Conservation (phyloP, 2,113 vertebrate genomes). For the Tetrao urogallus region DNA sequence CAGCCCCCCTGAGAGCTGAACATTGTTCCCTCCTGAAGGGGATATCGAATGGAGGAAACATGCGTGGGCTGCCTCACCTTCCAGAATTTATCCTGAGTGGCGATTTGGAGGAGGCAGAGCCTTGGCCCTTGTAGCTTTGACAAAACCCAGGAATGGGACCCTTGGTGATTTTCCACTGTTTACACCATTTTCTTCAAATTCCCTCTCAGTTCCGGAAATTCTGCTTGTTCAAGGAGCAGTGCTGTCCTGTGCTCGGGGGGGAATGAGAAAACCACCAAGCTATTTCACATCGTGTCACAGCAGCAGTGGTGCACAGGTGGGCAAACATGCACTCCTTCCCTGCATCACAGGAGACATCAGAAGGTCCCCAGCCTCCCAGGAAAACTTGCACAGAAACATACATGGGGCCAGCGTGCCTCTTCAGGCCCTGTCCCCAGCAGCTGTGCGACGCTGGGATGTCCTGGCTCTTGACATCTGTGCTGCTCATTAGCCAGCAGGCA, state of each 20-base stretch:
- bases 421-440: fast-evolving
- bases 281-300: background rate
- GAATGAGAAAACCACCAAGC: background rate
- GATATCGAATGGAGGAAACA: slow-evolving; percentile 51
- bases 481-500: background rate
- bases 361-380: fast-evolving
- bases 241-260: background rate
- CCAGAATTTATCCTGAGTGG: background rate
- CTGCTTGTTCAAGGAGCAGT: background rate
- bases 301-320: fast-evolving
- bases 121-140: background rate
- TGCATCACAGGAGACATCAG: fast-evolving
- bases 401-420: fast-evolving
- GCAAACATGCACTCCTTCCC: fast-evolving
- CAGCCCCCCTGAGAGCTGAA: background rate
- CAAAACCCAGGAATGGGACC: background rate
- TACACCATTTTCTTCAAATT: background rate
- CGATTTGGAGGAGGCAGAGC: background rate
- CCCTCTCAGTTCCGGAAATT: background rate
- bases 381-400: background rate
- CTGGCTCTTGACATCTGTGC: background rate
- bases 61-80: background rate
- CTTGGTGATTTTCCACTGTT: background rate
- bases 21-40: slow-evolving; percentile 45
- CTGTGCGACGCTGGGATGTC: background rate